Base-by-base conservation (phyloP, 2,113 vertebrate genomes). In the Periophthalmus modestus region DNA sequence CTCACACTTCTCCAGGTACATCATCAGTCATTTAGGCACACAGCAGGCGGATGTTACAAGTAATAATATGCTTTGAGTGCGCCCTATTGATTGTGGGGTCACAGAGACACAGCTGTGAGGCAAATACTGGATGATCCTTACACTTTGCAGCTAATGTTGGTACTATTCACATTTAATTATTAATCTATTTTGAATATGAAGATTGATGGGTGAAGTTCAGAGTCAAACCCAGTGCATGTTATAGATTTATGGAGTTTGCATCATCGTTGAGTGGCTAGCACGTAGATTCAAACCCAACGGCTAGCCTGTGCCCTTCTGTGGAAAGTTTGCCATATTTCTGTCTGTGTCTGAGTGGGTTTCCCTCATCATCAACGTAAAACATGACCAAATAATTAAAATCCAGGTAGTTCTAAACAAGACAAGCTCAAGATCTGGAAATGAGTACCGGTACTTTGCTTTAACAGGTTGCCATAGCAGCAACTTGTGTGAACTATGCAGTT, bases 1-100 rank as follows among this genome's bases (percentile, higher is more conserved):
- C 68, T 10, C 79, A 75, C 6, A 74, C 63, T 21, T 78, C 67
- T 16, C 83, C 88, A 87, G 90, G 89, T 90, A 59, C 14, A 6
- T 7, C 4, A 23, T 59, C 24, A 1, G 5, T 54, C 50, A 19
- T 24, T 28, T 28, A 23, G 23, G 21, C 21, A 24, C 21, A 24
- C n/a, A 5, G 11, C 14, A 34, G 15, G 65, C 66, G 24, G 43
- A 58, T 52, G 59, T 23, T 16, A 68, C 5, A 6, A 66, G 70
- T 62, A 10, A 23, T 36, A 18, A 66, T 11, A 0, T 54, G 54
- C 54, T 54, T 10, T 69, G 28, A 65, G 68, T 65, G 66, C 19
- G 15, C 9, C 28, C 47, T 75, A 80, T 81, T 73, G 71, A 77
- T 76, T 68, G n/a, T 62, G n/a, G 36, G 74, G 72, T 83, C 66